phyloP scores from a whole-genome alignment of 2,113 vertebrate species.

The Harpagus bidentatus region DNA sequence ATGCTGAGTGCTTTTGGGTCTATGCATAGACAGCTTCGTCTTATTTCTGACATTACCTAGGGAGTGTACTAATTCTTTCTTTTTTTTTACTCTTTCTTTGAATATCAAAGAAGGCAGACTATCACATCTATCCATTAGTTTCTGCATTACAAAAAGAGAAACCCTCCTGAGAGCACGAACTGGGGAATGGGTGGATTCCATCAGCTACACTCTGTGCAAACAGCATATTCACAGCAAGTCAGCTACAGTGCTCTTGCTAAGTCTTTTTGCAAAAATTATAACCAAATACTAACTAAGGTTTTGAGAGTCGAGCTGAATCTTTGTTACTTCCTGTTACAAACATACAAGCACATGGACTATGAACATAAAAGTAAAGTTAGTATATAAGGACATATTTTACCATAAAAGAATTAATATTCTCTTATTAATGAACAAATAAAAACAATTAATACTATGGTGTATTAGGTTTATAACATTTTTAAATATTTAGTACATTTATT shows the following conservation, averaged over 20 bases:
- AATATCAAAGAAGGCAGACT: not conserved
- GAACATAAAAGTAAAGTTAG: not conserved
- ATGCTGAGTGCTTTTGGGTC: not conserved
- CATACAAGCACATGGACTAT: not conserved
- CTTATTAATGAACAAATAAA: not conserved
- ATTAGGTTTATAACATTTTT: not conserved
- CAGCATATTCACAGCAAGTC: not conserved
- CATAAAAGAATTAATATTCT: not conserved
- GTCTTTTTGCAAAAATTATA: not conserved
- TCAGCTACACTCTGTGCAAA: not conserved
- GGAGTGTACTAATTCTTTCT: not conserved
- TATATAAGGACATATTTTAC: not conserved
- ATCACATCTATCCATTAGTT: not conserved
- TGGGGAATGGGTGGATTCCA: not conserved
- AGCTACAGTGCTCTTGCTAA: not conserved
- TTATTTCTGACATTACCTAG: not conserved
- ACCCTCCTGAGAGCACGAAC: not conserved
- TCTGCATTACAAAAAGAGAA: not conserved
- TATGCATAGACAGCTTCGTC: not conserved
- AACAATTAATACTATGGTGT: not conserved
- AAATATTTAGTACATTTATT: not conserved
- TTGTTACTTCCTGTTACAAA: not conserved
- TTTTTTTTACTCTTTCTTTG: not conserved
- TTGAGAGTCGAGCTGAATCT: not conserved
- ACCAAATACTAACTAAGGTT: not conserved